Base-by-base conservation (phyloP, 2,888 invertebrate species). In the Rhimphoctona megacephalus region DNA sequence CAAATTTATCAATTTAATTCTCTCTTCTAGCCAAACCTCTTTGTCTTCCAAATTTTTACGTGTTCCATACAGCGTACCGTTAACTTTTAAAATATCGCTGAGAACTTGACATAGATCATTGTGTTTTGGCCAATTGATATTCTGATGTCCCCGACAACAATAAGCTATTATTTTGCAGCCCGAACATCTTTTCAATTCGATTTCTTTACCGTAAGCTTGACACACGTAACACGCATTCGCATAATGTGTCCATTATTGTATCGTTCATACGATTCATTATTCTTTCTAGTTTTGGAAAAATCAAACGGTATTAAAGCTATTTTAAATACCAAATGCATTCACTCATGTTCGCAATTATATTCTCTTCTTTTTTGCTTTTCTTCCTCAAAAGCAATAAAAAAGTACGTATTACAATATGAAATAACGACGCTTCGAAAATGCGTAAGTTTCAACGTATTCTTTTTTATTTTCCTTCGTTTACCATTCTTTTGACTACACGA, bases 141-240 rank as follows among this genome's bases (percentile, higher is more conserved):
- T 93, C 77, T 94, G 94, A 85, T 94, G 94, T 22, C 92, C 89
- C 33, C 88, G 91, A 8, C 91, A 85, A 74, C 94, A 94, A 82
- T 94, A 94, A 33, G 91, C 90, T 69, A 94, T 93, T 91, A 93
- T 92, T 83, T 90, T 91, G 84, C 94, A 94, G 69, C 89, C 89
- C 66, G 91, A 88, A 61, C 94, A 94, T 86, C 90, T 90, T 87
- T 92, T 94, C 57, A 94, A 30, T 30, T 78, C 70, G 5, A 90
- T 87, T 78, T 89, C 89, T 57, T 91, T 88, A 0, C 91, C 90
- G 72, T 89, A 90, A 7, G 81, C 88, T 87, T 93, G 93, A 85
- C 94, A 94, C 64, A 94, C 91, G 57, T 94, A 94, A 88, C 94
- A 94, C 19, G 90, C 91, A 74, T 93, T 94, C 19, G 93, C 87